Evolutionary conservation across 2,797 vertebrate genomes (phyloP), one percentile per base, ranked within the genome.

Genomic region (Cercopithecus neglectus): DNA sequence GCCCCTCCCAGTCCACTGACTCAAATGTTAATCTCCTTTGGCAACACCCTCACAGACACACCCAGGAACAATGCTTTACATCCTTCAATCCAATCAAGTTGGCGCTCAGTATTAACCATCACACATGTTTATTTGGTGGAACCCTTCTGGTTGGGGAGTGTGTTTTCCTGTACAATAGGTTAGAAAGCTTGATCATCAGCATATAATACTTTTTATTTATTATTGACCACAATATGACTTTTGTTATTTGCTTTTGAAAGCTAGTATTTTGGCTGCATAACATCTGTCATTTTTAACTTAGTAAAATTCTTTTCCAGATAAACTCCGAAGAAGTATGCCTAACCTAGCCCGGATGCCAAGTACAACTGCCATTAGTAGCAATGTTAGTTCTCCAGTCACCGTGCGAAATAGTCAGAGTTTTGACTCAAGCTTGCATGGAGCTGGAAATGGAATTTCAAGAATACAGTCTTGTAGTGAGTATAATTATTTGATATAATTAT

Each of bases 351-450:
- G 99, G 95, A 99, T 99, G 98, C 99, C 99, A 59, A 99, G 99
- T 98, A 98, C 99, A 89, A 97, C 99, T 2, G 97, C 99, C 41
- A 93, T 99, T 19, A 98, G 98, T 97, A 99, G 98, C 97, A 99
- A 96, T 19, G 87, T 99, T 61, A 98, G 98, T 61, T 99, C 99
- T 72, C 99, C 99, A 5, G 98, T 99, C 95, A 99, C 99, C 96
- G 99, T 99, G 89, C 99, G 99, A 97, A 99, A 98, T 97, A 99
- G 99, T 98, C 99, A 99, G 98, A 99, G 99, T 98, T 99, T 99
- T 98, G 99, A 99, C 98, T 99, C 99, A 7, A 99, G 97, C 94
- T 97, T 99, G 61, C 99, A 99, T 50, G 99, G 99, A 95, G 99
- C 98, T 0, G 99, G 99, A 95, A 99, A 98, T 87, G 99, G 99